These are phyloP conservation scores for Drosophila truncata DNA, from an alignment of 1,140 invertebrate species.

Conservation along the genomic window DNA sequence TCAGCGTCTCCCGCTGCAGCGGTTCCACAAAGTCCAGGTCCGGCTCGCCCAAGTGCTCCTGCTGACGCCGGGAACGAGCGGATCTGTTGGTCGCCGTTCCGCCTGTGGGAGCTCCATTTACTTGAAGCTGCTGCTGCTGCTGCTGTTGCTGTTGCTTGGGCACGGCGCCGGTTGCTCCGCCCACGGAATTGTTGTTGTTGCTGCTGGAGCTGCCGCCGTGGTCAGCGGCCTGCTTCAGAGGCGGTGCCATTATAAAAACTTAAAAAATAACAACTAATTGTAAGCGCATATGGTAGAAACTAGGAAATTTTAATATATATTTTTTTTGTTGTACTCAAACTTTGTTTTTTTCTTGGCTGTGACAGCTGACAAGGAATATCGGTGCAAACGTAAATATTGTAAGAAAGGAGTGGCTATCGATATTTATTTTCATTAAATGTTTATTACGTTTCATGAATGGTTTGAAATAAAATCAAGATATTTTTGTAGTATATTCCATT, in stretches of 20 bases:
- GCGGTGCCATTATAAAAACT: slow-evolving; percentile 61
- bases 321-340: slow-evolving; percentile 18
- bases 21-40: slow-evolving; percentile 69
- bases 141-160: slow-evolving; percentile 56
- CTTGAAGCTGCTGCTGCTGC: slow-evolving; percentile 39
- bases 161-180: slow-evolving; percentile 52
- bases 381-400: slow-evolving; percentile 2
- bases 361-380: slow-evolving; percentile 34
- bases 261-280: slow-evolving; percentile 18
- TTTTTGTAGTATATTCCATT: background rate
- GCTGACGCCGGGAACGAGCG: slow-evolving; percentile 45
- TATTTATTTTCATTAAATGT: background rate
- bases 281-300: background rate
- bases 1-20: slow-evolving; percentile 56
- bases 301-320: background rate
- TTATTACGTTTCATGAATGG: background rate
- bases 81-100: slow-evolving; percentile 34
- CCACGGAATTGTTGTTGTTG: slow-evolving; percentile 34
- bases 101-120: slow-evolving; percentile 19
- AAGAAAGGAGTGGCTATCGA: background rate
- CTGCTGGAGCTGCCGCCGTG: slow-evolving; percentile 36
- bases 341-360: slow-evolving; percentile 14
- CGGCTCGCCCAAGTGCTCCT: slow-evolving; percentile 61
- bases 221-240: slow-evolving; percentile 51
- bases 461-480: background rate